Evolutionary conservation across 2,888 invertebrate genomes (phyloP), one percentile per base, ranked within the genome.

Genomic region (Leptinotarsa peninsularis): DNA sequence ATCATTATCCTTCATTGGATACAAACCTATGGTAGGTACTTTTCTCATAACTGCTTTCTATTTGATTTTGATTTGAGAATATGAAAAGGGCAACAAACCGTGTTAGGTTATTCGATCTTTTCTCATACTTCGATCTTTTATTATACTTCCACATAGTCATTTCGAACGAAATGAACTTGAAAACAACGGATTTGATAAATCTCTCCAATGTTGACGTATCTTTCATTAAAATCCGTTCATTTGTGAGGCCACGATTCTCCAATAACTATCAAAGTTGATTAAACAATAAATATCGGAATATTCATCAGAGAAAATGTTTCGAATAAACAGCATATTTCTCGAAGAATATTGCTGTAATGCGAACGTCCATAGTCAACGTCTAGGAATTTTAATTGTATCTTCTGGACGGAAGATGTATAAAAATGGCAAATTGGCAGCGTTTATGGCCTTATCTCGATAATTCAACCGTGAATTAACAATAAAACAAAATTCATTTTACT

Each of bases 331-430:
- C 56, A 58, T 58, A 49, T 60, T 70, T 56, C 76, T 72, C 63
- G 73, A 49, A 43, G 66, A 21, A 67, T 76, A 71, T 71, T 21
- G 68, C 73, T 17, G 49, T 67, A 74, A 66, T 66, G 17, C 50
- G 60, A 58, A 74, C 71, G 49, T 71, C 74, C 72, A 76, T 76
- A 78, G 78, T 72, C 78, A 72, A 69, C 71, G 72, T 72, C 74
- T 74, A 74, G 78, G 78, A 78, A 78, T 78, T 74, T 78, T 78
- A 75, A 78, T 76, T 78, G 76, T 76, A 78, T 76, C 78, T 75
- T 72, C 73, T 76, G 76, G 76, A 72, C 70, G 67, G 75, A 69
- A 71, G 76, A 73, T 75, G 75, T 71, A 58, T 71, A 78, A 78
- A 76, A 76, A 78, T 74, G 72, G 74, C 74, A 78, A 76, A 78